phyloP scores from a whole-genome alignment of 2,888 invertebrate species.

The Macaria notata region DNA sequence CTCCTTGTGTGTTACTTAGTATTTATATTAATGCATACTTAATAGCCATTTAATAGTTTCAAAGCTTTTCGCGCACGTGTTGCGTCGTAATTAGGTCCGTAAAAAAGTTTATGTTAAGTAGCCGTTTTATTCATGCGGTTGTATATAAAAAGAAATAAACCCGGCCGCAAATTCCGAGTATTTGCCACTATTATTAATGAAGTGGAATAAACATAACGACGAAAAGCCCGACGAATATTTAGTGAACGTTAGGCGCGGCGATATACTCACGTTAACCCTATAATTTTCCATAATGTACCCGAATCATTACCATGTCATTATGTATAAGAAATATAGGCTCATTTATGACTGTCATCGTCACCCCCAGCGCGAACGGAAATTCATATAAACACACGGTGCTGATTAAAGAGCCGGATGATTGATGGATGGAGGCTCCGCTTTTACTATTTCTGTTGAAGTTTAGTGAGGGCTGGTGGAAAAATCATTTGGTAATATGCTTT shows the following conservation, averaged over 20 bases:
- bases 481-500: slow-evolving; percentile 10
- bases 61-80: slow-evolving; percentile 8
- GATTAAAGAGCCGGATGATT: slow-evolving; percentile 19
- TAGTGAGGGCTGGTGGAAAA: slow-evolving; percentile 3
- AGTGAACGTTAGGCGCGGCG: background rate
- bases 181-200: too few relatives aligned
- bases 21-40: slow-evolving; percentile 7
- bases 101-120: background rate
- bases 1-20: slow-evolving; percentile 2
- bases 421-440: slow-evolving; percentile 9
- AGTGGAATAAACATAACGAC: too few relatives aligned
- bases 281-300: slow-evolving; percentile 1
- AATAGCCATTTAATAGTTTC: slow-evolving; percentile 3
- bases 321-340: slow-evolving; percentile 13
- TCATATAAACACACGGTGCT: slow-evolving; percentile 17
- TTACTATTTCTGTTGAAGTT: slow-evolving; percentile 13
- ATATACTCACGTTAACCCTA: slow-evolving; percentile 2
- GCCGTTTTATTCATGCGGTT: too few relatives aligned
- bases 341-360: slow-evolving; percentile 20
- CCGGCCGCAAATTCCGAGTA: too few relatives aligned
- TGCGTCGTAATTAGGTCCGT: slow-evolving; percentile 1
- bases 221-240: too few relatives aligned
- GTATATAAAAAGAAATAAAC: too few relatives aligned
- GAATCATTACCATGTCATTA: slow-evolving; percentile 13
- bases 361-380: slow-evolving; percentile 14